Conservation (phyloP, 2,113 vertebrate genomes). For the Amia ocellicauda region DNA sequence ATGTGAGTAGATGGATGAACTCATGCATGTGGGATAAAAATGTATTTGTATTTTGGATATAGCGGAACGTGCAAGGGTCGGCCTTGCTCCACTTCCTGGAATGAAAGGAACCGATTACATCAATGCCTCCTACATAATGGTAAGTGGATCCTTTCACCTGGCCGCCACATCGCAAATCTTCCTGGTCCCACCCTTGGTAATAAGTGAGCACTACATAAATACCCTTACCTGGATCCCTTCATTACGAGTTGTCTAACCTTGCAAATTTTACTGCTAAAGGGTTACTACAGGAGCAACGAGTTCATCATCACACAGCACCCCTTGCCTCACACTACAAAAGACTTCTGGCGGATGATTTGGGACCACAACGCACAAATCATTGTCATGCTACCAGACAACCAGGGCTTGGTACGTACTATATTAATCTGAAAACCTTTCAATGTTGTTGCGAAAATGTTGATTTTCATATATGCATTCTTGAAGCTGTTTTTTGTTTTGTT, state of each 20-base stretch:
- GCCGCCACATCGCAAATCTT: conserved; percentile 20
- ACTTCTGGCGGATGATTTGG: conserved; percentile 98
- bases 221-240: background rate
- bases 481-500: conserved; percentile 1
- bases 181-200: no score
- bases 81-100: conserved; percentile 83
- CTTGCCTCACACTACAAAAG: conserved; percentile 90
- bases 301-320: conserved; percentile 97
- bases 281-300: conserved; percentile 89
- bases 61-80: conserved; percentile 89
- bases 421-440: background rate
- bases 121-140: conserved; percentile 97
- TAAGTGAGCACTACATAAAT: no score
- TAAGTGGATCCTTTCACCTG: conserved; percentile 57
- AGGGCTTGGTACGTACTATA: conserved; percentile 76
- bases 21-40: no score
- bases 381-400: conserved; percentile 91
- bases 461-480: background rate
- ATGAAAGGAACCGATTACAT: conserved; percentile 95
- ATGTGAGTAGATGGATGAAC: no score
- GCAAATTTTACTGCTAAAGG: conserved; percentile 57
- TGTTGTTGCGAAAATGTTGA: background rate
- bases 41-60: conserved; percentile 31
- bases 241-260: background rate
- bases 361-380: conserved; percentile 95